Conservation (phyloP, 2,888 invertebrate genomes). For the Panzeria rudis region DNA sequence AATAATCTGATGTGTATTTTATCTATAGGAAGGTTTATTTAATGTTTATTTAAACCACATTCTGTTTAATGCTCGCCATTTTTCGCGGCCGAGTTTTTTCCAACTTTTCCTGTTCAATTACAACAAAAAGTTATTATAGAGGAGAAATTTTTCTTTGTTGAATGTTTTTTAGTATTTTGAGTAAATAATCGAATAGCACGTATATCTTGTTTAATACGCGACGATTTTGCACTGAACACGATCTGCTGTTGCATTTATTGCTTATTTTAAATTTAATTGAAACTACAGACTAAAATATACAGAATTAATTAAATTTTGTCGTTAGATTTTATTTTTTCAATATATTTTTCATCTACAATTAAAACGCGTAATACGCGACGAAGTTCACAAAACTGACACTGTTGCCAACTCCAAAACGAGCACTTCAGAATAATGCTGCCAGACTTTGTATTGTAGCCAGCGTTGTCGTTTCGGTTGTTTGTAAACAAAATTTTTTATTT, state of each 20-base stretch:
- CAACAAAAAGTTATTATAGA: neutral
- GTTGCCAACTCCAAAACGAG: slow-evolving; percentile 33
- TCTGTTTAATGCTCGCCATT: slow-evolving; percentile 48
- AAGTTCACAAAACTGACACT: slow-evolving; percentile 51
- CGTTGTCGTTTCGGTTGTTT: too few species aligned
- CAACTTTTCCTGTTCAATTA: slow-evolving; percentile 15
- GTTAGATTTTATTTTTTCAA: slow-evolving; percentile 15
- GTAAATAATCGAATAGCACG: slow-evolving; percentile 65
- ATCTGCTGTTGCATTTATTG: slow-evolving; percentile 24
- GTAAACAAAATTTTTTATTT: too few species aligned
- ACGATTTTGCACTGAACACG: slow-evolving; percentile 54
- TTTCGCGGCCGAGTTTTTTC: slow-evolving; percentile 26
- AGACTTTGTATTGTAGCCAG: neutral
- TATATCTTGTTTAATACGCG: slow-evolving; percentile 69
- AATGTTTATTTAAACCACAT: too few species aligned
- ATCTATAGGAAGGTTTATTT: too few species aligned
- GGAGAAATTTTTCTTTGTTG: slow-evolving; percentile 50
- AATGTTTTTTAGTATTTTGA: slow-evolving; percentile 18
- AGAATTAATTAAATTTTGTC: slow-evolving; percentile 58
- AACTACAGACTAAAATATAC: slow-evolving; percentile 59
- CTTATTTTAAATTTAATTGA: slow-evolving; percentile 44
- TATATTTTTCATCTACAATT: slow-evolving; percentile 37
- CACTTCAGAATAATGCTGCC: neutral
- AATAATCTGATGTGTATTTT: too few species aligned
- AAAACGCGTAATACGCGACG: slow-evolving; percentile 65